Base-by-base conservation (phyloP, 1,140 invertebrate genomes). In the Sesamia nonagrioides region DNA sequence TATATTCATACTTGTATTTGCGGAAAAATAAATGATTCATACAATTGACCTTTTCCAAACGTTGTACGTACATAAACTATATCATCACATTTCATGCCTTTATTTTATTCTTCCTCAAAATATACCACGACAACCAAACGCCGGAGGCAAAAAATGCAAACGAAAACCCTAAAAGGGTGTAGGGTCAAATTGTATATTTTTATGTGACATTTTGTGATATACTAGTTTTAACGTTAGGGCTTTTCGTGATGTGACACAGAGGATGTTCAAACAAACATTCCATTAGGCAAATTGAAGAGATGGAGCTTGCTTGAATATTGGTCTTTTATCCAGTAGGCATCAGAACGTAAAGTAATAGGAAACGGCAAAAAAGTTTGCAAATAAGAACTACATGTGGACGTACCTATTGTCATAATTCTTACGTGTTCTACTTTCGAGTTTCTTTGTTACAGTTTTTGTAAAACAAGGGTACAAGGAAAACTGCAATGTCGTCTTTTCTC, bases 241-340 rank as follows among this genome's bases (percentile, higher is more conserved):
- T 71, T 71, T 54, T 45, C n/a, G 40, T 54, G 48, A 54, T 54
- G 68, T 54, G 54, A 17, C 48, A 74, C 54, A 60, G 37, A 60
- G 33, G 11, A 50, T 37, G 17, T 58, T 9, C 52, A 58, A 58
- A 37, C 17, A 40, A 33, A 45, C 37, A 33, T n/a, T 58, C 71
- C 71, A 74, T 74, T 74, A 74, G 17, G 35, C 71, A 74, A 74
- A 74, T 74, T 74, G 71, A 74, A 27, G 54, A 54, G 45, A 60
- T 45, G 37, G 37, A 74, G 18, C 37, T 42, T n/a, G 68, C 37
- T 37, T 17, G 48, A 54, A 15, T 61, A 61, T 61, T 61, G 60
- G 60, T 61, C 33, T 45, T 45, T 69, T 69, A 69, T 69, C 42
- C 18, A 4, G 13, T 17, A 27, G 27, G 27, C 3, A 37, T 42